These are phyloP conservation scores for Meloe dianella DNA, from an alignment of 2,888 invertebrate species.

Conservation along the genomic window DNA sequence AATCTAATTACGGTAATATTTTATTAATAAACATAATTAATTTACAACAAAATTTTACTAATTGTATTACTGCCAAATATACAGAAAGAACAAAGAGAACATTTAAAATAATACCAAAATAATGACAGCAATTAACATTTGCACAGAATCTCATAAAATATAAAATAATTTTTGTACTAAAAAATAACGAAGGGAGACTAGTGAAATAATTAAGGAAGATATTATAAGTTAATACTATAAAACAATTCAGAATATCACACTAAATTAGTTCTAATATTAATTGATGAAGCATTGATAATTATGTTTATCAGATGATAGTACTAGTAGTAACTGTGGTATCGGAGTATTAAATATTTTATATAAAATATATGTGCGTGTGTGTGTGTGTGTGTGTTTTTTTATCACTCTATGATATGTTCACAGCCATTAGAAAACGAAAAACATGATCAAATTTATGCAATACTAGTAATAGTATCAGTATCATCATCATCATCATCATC, in stretches of 20 bases:
- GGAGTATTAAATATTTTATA: not conserved
- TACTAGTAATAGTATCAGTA: slow-evolving; percentile 46
- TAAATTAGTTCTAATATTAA: not conserved
- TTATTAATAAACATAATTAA: not conserved
- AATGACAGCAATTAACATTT: not conserved
- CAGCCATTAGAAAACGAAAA: slow-evolving; percentile 40
- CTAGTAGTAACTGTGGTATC: not conserved
- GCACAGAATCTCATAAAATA: slow-evolving; percentile 1
- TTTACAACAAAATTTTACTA: not conserved
- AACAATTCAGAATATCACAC: slow-evolving; percentile 1
- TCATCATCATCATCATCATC: too few relatives aligned
- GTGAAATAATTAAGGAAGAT: not conserved
- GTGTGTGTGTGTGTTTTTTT: not conserved
- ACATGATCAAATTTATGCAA: slow-evolving; percentile 43
- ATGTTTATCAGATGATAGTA: not conserved
- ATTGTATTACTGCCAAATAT: not conserved
- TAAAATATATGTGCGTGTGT: too few relatives aligned
- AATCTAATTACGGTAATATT: not conserved
- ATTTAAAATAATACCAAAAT: too few relatives aligned
- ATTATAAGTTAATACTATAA: slow-evolving; percentile 4
- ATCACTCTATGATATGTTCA: slow-evolving; percentile 39
- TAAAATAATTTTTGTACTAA: not conserved
- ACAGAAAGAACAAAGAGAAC: not conserved
- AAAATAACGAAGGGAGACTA: slow-evolving; percentile 2
- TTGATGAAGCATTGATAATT: not conserved